A percentile compares a stretch with the other conserved stretches of the same genome.
Evolutionary conservation across 1,140 invertebrate genomes (phyloP).

Genomic region (Zaprionus africanus): DNA sequence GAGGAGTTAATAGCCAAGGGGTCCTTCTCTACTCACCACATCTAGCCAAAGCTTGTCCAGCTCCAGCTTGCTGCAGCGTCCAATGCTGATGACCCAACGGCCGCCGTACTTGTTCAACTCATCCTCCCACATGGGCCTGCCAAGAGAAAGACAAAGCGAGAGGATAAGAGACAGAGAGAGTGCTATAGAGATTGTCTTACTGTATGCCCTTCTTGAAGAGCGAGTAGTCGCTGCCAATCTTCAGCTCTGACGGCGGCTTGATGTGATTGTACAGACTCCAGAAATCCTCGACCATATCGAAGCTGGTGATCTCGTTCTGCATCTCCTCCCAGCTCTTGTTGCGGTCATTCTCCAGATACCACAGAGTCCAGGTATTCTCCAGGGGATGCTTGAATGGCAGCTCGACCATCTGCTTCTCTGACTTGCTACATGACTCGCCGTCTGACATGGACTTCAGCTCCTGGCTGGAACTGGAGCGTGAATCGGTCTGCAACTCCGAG

Average conservation of each 20-base stretch:
- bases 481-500: conserved; percentile 37
- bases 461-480: conserved; percentile 35
- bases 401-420: conserved; percentile 9
- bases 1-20: background rate
- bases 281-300: conserved; percentile 97
- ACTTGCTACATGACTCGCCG: conserved; percentile 8
- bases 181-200: conserved; percentile 27
- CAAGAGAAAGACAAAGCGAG: background rate
- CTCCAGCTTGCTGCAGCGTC: conserved; percentile 91
- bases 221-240: conserved; percentile 96
- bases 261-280: conserved; percentile 97
- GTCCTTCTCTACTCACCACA: conserved; percentile 89
- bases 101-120: conserved; percentile 93
- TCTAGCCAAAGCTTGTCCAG: conserved; percentile 98
- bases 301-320: conserved; percentile 95
- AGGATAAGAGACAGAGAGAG: background rate
- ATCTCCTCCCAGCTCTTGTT: conserved; percentile 93
- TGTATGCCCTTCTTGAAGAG: conserved; percentile 98
- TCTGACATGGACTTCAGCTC: conserved; percentile 35
- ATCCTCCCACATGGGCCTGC: conserved; percentile 99
- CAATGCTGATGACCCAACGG: conserved; percentile 96
- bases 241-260: conserved; percentile 96
- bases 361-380: conserved; percentile 98
- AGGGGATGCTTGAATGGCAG: conserved; percentile 92
- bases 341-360: conserved; percentile 98